Base-by-base conservation (phyloP, 2,797 vertebrate species). In the Manis crassicaudata region DNA sequence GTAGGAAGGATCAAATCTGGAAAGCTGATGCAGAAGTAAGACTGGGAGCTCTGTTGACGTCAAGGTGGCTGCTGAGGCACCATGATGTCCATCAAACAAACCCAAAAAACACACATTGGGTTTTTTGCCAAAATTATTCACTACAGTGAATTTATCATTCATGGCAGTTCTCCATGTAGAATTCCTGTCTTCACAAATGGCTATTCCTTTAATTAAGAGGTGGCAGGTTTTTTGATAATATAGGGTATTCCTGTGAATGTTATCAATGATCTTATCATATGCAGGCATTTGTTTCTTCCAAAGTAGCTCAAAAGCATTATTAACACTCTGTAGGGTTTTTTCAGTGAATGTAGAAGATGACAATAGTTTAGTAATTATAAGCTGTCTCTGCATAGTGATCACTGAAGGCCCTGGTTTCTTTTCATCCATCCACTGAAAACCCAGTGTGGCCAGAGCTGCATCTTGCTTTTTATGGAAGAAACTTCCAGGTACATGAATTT, bases 21-120 rank as follows among this genome's bases (percentile, higher is more conserved):
- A 96, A 93, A 99, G 97, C 43, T 98, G 98, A 10, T 98, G 97
- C 40, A 98, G 97, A 84, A 98, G 90, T 92, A 98, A 63, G 88
- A 98, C 32, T 0, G 98, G 98, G 79, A 99, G 97, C 83, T 99
- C 98, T 46, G 9, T n/a, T 14, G 98, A 97, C 52, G 98, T 90
- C 67, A 96, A 72, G 37, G 98, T 93, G 29, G 98, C 98, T 14
- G 98, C 98, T 68, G 92, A 50, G 5, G n/a, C 84, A 0, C 98
- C 93, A 0, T 97, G 86, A 83, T 89, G 98, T 25, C 98, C 98
- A 40, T 98, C 98, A 37, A 98, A 98, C 92, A 98, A 81, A 12
- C 98, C 97, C 10, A 98, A 94, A 95, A 98, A 98, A 43, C 98
- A 98, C 1, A 96, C 97, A 3, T 98, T 97, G 94, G 97, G 56